These are phyloP conservation scores for Plebejus argus DNA, from an alignment of 2,888 invertebrate genomes.

Conservation along the genomic window DNA sequence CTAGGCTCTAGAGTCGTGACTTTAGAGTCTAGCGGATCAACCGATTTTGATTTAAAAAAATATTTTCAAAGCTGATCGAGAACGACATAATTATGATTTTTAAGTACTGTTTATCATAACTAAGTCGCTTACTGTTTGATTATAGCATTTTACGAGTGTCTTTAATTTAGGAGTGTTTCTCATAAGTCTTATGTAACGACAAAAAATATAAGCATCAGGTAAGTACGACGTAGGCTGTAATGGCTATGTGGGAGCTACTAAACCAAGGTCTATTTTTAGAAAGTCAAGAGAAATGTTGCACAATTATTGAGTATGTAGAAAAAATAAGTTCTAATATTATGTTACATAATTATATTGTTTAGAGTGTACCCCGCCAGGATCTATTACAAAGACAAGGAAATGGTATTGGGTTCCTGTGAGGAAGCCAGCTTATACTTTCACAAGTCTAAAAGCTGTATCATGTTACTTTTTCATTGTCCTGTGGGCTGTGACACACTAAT, in stretches of 20 bases:
- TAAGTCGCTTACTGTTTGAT: no score
- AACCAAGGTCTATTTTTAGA: slow-evolving; percentile 2
- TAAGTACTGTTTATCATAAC: no score
- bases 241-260: background rate
- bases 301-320: background rate
- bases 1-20: no score
- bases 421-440: slow-evolving; percentile 22
- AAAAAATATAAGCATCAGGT: slow-evolving; percentile 39
- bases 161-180: background rate
- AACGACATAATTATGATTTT: no score
- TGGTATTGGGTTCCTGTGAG: slow-evolving; percentile 21
- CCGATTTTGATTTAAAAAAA: no score
- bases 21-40: no score
- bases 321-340: background rate
- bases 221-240: background rate
- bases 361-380: background rate
- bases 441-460: slow-evolving; percentile 21
- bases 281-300: background rate
- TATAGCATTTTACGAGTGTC: background rate
- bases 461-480: slow-evolving; percentile 28
- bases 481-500: slow-evolving; percentile 31
- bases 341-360: background rate
- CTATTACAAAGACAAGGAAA: slow-evolving; percentile 8
- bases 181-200: slow-evolving; percentile 14
- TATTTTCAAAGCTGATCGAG: no score